These are phyloP conservation scores for Nothura maculosa DNA, from an alignment of 2,797 vertebrate species.

Conservation along the genomic window DNA sequence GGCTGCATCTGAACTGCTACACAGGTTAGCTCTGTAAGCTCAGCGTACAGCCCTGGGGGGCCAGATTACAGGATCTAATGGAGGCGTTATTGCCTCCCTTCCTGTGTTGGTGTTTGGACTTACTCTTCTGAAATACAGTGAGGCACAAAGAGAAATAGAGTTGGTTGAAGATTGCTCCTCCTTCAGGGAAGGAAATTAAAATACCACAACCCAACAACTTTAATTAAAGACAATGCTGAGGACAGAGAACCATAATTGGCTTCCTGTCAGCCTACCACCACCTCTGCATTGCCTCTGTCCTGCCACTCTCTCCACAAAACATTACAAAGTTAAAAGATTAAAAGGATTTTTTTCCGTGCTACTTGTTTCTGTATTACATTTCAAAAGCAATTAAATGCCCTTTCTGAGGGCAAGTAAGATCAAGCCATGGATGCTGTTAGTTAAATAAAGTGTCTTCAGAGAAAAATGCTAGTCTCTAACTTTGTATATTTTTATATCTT, in stretches of 20 bases:
- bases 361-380: neutral
- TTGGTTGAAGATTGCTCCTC: neutral
- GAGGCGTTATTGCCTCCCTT: neutral
- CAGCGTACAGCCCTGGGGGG: neutral
- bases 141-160: neutral
- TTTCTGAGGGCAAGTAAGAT: neutral
- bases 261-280: neutral
- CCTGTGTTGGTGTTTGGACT: neutral
- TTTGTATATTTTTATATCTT: conserved; percentile 22
- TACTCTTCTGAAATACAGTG: neutral
- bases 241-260: neutral
- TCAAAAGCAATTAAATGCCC: neutral
- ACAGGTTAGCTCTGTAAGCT: neutral
- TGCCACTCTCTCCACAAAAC: neutral
- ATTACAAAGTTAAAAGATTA: neutral
- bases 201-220: neutral
- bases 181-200: neutral
- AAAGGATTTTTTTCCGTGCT: neutral
- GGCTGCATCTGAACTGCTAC: neutral
- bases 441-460: neutral
- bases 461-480: neutral
- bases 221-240: neutral
- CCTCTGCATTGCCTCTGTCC: neutral
- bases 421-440: neutral
- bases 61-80: neutral